Conservation (phyloP, 2,888 invertebrate genomes). For the Zele albiditarsus region DNA sequence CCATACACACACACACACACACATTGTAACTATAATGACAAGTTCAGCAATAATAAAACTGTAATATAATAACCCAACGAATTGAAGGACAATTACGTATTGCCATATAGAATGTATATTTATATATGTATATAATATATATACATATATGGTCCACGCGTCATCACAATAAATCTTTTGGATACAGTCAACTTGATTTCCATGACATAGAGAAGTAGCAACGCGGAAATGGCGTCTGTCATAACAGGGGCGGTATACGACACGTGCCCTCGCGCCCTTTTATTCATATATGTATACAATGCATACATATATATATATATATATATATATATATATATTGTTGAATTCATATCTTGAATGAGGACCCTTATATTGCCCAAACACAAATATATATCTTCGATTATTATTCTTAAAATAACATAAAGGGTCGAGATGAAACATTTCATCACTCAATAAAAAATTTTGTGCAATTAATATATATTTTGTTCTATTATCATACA, state of each 20-base stretch:
- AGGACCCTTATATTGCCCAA: constrained; percentile 26
- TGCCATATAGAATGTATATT: constrained; percentile 19
- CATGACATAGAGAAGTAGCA: constrained; percentile 44
- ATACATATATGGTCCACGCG: constrained; percentile 48
- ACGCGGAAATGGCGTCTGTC: constrained; percentile 61
- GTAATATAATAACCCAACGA: background rate
- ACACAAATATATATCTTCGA: constrained; percentile 17
- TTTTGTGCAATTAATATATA: no score
- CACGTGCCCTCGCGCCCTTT: constrained; percentile 63
- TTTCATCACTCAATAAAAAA: background rate
- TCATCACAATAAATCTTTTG: constrained; percentile 55
- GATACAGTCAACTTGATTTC: constrained; percentile 50
- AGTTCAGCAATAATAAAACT: background rate
- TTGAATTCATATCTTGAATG: constrained; percentile 26
- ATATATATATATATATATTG: constrained; percentile 16
- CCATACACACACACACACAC: no score
- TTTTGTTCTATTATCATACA: no score
- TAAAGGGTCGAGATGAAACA: background rate
- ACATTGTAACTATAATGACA: no score
- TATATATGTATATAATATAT: background rate
- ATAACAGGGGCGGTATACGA: constrained; percentile 66
- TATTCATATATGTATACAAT: no score
- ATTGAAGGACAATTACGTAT: constrained; percentile 49
- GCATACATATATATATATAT: background rate
- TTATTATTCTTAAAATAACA: constrained; percentile 6